Evolutionary conservation across 2,797 vertebrate species (phyloP), one percentile per base, ranked within the genome.

Genomic region (Arnoldichthys spilopterus): DNA sequence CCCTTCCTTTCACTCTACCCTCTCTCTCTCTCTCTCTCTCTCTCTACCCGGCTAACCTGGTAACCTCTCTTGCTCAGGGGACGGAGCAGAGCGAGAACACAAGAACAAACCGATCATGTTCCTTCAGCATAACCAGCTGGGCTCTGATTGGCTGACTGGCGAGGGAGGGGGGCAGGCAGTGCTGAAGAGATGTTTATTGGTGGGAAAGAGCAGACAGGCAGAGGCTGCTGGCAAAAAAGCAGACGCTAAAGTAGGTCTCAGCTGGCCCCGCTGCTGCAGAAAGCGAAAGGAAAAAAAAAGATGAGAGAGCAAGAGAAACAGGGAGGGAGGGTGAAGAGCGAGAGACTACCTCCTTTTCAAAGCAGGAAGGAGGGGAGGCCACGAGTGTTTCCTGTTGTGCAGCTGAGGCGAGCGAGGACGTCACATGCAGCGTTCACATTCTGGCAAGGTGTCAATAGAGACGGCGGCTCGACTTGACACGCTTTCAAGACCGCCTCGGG

Each of bases 361-460:
- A 87, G 92, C 92, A 94, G 93, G 94, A 94, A 95, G 89, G 80
- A 91, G 89, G 89, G 93, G 90, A 93, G 93, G 92, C 92, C 87
- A 76, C 83, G 87, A 92, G 91, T 86, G 90, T 91, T 95, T 96
- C 94, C 94, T 95, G 94, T 95, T 94, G 93, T 95, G 94, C 91
- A 90, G 93, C 91, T 90, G 89, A 92, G 89, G 81, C 83, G 87
- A 88, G 91, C 85, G 82, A 90, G 88, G 91, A 94, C 92, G 92
- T 95, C 94, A 94, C 91, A 91, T 18, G 61, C 80, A 83, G 85
- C 89, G 79, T 85, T 89, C 87, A 63, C 74, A 85, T 87, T 90
- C 90, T 91, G 61, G 88, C 82, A 73, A 86, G 89, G 89, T 88
- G 90, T 83, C 61, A 74, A 63, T n/a, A 75, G 54, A 81, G 76